Percentiles rank a stretch among this genome's conserved stretches.
These are phyloP conservation scores for Pseudeuparius sepicola DNA, from an alignment of 2,888 invertebrate species.

Conservation along the genomic window DNA sequence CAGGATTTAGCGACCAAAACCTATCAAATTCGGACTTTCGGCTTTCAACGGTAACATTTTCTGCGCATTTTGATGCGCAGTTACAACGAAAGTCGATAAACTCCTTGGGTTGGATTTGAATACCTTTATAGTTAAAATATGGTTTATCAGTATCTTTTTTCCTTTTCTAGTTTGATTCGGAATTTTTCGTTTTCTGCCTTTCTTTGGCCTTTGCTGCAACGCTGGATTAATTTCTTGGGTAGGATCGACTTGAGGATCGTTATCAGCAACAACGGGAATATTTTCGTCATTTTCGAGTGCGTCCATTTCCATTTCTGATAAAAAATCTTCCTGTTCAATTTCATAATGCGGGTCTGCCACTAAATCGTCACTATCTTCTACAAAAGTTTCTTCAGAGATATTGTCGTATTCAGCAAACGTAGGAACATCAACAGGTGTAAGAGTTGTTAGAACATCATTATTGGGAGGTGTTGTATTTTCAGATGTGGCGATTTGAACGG, in stretches of 20 bases:
- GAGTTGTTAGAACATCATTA: slow-evolving; percentile 8
- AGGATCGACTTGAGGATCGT: slow-evolving; percentile 7
- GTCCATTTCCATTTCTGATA: slow-evolving; percentile 6
- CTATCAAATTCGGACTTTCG: no score
- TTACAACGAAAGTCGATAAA: no score
- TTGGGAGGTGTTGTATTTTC: slow-evolving; percentile 7
- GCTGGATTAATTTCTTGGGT: slow-evolving; percentile 7
- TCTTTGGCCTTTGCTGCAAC: slow-evolving; percentile 11
- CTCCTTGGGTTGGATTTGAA: no score
- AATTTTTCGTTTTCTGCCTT: slow-evolving; percentile 13
- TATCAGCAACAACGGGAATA: slow-evolving; percentile 6
- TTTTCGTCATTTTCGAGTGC: slow-evolving; percentile 7
- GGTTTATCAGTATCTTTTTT: no score
- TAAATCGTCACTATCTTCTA: slow-evolving; percentile 11
- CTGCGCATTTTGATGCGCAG: no score
- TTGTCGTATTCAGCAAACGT: slow-evolving; percentile 6
- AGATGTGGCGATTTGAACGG: slow-evolving; percentile 7
- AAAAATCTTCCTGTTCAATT: no score
- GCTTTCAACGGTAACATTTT: no score
- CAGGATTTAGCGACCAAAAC: no score
- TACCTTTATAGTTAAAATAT: no score
- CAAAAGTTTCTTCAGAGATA: slow-evolving; percentile 9
- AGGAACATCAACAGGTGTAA: slow-evolving; percentile 8
- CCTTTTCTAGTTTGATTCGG: slow-evolving; percentile 11
- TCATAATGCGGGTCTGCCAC: slow-evolving; percentile 12